Evolutionary conservation across 2,888 invertebrate genomes (phyloP).

Genomic region (Caenorhabditis sp.): DNA sequence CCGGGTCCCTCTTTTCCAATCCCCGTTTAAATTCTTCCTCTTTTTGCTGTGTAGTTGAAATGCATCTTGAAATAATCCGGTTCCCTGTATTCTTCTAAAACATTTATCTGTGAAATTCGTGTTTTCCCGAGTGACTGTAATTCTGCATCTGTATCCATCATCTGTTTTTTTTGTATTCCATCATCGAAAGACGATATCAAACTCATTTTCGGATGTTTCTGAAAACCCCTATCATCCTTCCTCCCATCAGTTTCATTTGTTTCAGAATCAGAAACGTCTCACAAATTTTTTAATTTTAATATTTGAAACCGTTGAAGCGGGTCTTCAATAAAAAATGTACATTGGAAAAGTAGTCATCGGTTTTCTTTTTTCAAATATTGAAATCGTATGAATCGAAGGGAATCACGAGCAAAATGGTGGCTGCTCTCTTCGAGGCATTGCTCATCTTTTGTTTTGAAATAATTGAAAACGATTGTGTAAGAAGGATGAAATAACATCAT

Average conservation of each 20-base stretch:
- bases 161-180: slow-evolving; percentile 4
- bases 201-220: slow-evolving; percentile 26
- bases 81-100: slow-evolving; percentile 18
- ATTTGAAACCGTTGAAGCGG: slow-evolving; percentile 61
- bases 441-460: neutral
- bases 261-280: slow-evolving; percentile 1
- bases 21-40: neutral
- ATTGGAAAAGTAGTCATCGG: slow-evolving; percentile 3
- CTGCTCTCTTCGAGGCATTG: neutral
- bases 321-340: slow-evolving; percentile 61
- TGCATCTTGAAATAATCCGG: slow-evolving; percentile 11
- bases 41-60: slow-evolving; percentile 3
- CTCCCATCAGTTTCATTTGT: slow-evolving; percentile 12
- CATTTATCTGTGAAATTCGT: slow-evolving; percentile 28
- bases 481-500: neutral
- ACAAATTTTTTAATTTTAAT: slow-evolving; percentile 19
- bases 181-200: slow-evolving; percentile 49
- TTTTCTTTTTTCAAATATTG: neutral
- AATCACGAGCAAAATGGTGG: slow-evolving; percentile 7
- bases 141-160: slow-evolving; percentile 12
- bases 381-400: slow-evolving; percentile 4
- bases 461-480: neutral
- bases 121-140: slow-evolving; percentile 22
- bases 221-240: neutral
- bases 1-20: slow-evolving; percentile 36